Conservation (phyloP, 2,888 invertebrate genomes). For the Cephus spinipes region DNA sequence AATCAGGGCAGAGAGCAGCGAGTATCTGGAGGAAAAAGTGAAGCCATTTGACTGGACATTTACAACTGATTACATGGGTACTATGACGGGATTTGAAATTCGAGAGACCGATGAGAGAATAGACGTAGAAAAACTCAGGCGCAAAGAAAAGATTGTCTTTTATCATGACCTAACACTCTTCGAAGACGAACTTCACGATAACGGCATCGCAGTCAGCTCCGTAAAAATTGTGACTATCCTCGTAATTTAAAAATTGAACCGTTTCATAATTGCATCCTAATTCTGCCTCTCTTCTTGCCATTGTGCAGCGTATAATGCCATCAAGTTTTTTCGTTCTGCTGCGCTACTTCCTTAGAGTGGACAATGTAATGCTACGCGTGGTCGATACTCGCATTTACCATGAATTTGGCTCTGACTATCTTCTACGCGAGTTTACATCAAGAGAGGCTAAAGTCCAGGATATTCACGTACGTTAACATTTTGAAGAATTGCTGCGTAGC, state of each 20-base stretch:
- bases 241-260: no score
- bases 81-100: slow-evolving; percentile 72
- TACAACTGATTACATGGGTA: slow-evolving; percentile 91
- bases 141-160: slow-evolving; percentile 91
- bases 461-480: slow-evolving; percentile 70
- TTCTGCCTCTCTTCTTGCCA: no score
- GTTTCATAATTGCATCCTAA: background rate
- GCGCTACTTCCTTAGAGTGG: slow-evolving; percentile 93
- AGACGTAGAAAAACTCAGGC: slow-evolving; percentile 88
- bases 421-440: slow-evolving; percentile 85
- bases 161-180: slow-evolving; percentile 94
- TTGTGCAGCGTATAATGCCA: slow-evolving; percentile 92
- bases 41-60: slow-evolving; percentile 99
- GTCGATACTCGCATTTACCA: slow-evolving; percentile 91
- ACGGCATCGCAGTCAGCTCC: slow-evolving; percentile 90
- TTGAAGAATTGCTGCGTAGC: background rate
- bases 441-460: slow-evolving; percentile 81
- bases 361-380: slow-evolving; percentile 88
- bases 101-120: slow-evolving; percentile 81
- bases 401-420: slow-evolving; percentile 79
- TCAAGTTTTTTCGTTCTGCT: slow-evolving; percentile 90
- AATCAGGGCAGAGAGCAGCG: slow-evolving; percentile 73
- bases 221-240: slow-evolving; percentile 88
- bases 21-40: slow-evolving; percentile 78
- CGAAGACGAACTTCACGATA: slow-evolving; percentile 98